Base-by-base conservation (phyloP, 2,797 vertebrate species). In the Acrossocheilus wenchowensis region DNA sequence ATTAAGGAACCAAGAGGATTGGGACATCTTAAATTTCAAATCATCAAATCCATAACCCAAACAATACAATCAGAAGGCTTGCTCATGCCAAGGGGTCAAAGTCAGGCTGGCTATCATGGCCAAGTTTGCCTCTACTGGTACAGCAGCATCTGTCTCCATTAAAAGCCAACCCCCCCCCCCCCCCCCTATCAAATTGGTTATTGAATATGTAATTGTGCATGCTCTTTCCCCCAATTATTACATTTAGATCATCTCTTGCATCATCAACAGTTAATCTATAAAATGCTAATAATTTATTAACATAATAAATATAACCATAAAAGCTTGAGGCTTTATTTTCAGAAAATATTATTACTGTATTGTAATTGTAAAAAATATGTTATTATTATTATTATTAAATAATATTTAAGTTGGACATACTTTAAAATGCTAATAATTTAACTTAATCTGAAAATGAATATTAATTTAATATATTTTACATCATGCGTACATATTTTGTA, bases 1-100 rank as follows among this genome's bases (percentile, higher is more conserved):
- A 83, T 83, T 57, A 83, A 60, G 26, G 23, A 30, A 54, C 50
- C 68, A 72, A 57, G 36, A 54, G 14, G 39, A 39, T n/a, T 68
- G 52, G 23, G 45, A 21, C 62, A 52, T 52, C 43, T 81, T 43
- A 54, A 72, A 72, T 82, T 54, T 71, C 81, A 72, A 52, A 72
- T 82, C 21, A 30, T 57, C 21, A 82, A 8, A 71, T 50, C 34
- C 7, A 72, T 57, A 68, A 36, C 19, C 62, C 62, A 81, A 81
- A 68, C 41, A 66, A 81, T 34, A 68, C 43, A 81, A 66, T 48
- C n/a, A 48, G 1, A 68, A 81, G 26, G 19, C 26, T 6, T 5
- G 26, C 15, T 68, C 57, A 45, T 45, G 54, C 39, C 78, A 64
- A 45, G 19, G 1, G 75, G 75, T 39, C 10, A 54, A 77, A 15